Conservation (phyloP, 2,888 invertebrate genomes). For the Thecophora atra region DNA sequence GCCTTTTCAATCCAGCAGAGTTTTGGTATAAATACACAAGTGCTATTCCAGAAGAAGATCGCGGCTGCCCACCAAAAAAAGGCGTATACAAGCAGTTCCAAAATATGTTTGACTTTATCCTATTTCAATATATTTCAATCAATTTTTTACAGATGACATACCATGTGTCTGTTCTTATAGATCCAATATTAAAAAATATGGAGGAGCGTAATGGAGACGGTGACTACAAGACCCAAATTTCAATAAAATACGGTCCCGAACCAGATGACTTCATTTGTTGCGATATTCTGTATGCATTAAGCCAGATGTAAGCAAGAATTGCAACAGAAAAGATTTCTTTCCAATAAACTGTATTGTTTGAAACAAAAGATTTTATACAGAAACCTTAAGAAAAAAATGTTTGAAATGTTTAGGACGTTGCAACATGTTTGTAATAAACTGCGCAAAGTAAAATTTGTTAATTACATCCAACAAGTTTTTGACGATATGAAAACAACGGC, state of each 20-base stretch:
- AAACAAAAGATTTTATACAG: too few relatives aligned
- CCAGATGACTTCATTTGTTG: conserved; percentile 6
- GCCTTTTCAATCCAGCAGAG: conserved; percentile 26
- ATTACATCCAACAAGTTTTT: too few relatives aligned
- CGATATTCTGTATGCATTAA: not conserved
- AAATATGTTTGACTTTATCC: too few relatives aligned
- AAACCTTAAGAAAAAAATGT: too few relatives aligned
- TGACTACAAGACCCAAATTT: not conserved
- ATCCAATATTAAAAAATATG: not conserved
- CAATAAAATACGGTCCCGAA: not conserved
- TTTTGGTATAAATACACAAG: conserved; percentile 32
- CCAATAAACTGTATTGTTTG: too few relatives aligned
- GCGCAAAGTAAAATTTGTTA: too few relatives aligned
- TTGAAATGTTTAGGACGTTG: too few relatives aligned
- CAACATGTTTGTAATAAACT: too few relatives aligned
- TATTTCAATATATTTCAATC: not conserved
- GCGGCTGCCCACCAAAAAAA: conserved; percentile 30
- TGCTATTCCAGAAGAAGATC: conserved; percentile 19
- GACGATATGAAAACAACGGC: too few relatives aligned
- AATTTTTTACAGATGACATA: not conserved
- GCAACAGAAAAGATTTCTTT: too few relatives aligned
- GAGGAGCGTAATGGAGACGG: conserved; percentile 10
- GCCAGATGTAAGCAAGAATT: not conserved
- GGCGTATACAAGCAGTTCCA: not conserved
- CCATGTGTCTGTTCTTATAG: not conserved